Conservation (phyloP, 2,888 invertebrate species). For the Strigamia transsilvanica region DNA sequence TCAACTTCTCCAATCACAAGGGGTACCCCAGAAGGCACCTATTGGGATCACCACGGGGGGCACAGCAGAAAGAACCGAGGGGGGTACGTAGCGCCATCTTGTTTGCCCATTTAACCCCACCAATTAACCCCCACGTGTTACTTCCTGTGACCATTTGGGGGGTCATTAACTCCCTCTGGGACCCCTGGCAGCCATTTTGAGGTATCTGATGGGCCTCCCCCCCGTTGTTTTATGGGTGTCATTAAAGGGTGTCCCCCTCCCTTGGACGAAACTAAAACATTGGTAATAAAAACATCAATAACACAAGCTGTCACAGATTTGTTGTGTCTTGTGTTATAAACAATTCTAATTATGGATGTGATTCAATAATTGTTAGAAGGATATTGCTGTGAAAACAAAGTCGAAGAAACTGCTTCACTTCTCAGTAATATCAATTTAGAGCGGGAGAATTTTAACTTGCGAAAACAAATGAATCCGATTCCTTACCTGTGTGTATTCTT, state of each 20-base stretch:
- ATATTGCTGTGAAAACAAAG: constrained; percentile 32
- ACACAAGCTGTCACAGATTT: constrained; percentile 29
- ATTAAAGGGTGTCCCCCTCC: constrained; percentile 40
- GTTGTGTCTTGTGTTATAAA: constrained; percentile 20
- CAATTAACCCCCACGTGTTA: constrained; percentile 49
- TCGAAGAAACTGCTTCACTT: constrained; percentile 7
- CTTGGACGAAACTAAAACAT: constrained; percentile 14
- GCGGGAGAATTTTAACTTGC: not conserved
- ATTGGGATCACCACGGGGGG: not conserved
- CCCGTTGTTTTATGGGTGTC: constrained; percentile 41
- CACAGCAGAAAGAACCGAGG: constrained; percentile 7
- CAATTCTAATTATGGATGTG: constrained; percentile 46
- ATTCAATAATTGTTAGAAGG: constrained; percentile 19
- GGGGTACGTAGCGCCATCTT: constrained; percentile 35
- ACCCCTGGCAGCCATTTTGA: constrained; percentile 45
- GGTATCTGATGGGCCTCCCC: constrained; percentile 37
- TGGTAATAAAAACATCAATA: constrained; percentile 39
- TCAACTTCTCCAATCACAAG: constrained; percentile 1
- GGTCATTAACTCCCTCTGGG: constrained; percentile 45
- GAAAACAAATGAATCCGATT: not conserved
- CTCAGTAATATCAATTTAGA: not conserved
- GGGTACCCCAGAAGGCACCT: constrained; percentile 31
- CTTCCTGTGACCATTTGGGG: constrained; percentile 49
- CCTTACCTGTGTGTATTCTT: constrained; percentile 94
- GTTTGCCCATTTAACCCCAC: constrained; percentile 48